A percentile compares a stretch with the other conserved stretches of the same genome.
Evolutionary conservation across 1,140 invertebrate genomes (phyloP).

Genomic region (Drosophila jambulina): DNA sequence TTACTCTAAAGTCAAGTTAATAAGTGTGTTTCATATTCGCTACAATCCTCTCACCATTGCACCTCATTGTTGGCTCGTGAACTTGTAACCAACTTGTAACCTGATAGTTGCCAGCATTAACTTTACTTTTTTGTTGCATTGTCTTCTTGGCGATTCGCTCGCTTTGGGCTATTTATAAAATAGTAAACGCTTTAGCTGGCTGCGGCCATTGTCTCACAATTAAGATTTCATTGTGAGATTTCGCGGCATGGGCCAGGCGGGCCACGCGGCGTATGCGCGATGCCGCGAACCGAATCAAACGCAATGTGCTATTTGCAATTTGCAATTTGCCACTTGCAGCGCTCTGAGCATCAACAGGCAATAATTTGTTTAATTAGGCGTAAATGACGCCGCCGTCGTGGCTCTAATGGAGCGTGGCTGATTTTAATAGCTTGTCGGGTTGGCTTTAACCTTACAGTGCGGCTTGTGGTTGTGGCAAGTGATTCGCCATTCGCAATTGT

Average conservation of each 20-base stretch:
- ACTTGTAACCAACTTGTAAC: constrained; percentile 78
- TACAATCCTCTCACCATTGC: not conserved
- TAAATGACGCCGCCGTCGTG: constrained; percentile 70
- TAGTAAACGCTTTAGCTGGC: constrained; percentile 40
- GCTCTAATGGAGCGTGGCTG: constrained; percentile 78
- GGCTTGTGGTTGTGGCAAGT: constrained; percentile 66
- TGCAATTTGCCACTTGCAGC: constrained; percentile 55
- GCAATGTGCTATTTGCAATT: constrained; percentile 45
- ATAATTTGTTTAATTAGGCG: constrained; percentile 83
- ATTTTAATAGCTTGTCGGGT: constrained; percentile 79
- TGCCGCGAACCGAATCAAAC: constrained; percentile 21
- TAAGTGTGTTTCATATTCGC: constrained; percentile 22
- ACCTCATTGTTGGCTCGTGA: constrained; percentile 61
- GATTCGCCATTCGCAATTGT: constrained; percentile 47
- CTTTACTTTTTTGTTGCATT: constrained; percentile 52
- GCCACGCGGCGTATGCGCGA: constrained; percentile 74
- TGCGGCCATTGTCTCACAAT: constrained; percentile 74
- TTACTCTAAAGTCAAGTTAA: not conserved
- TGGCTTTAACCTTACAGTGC: constrained; percentile 64
- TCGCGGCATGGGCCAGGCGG: constrained; percentile 39
- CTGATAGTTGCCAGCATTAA: constrained; percentile 50
- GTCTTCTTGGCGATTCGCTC: constrained; percentile 48
- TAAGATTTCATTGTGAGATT: constrained; percentile 79
- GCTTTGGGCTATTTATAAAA: constrained; percentile 78
- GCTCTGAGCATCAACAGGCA: constrained; percentile 59